Evolutionary conservation across 2,113 vertebrate genomes (phyloP).

Genomic region (Gorsachius goisagi): DNA sequence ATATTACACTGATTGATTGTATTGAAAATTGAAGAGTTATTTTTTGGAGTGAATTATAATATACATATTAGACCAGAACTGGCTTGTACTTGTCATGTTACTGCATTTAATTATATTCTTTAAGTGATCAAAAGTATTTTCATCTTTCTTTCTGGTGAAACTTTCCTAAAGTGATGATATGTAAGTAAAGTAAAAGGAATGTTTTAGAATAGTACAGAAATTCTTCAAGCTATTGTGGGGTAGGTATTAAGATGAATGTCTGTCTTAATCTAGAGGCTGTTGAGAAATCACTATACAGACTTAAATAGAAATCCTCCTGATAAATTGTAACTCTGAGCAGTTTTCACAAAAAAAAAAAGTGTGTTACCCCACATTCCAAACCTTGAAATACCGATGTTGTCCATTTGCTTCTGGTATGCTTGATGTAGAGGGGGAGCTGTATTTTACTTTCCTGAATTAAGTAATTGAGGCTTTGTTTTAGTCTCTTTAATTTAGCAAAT

Average conservation of each 20-base stretch:
- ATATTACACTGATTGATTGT: neutral
- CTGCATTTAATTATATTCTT: neutral
- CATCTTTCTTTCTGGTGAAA: neutral
- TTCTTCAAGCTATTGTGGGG: neutral
- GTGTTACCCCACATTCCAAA: neutral
- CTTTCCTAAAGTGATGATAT: neutral
- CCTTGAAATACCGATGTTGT: neutral
- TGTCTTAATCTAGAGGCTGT: neutral
- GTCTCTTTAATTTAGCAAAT: neutral
- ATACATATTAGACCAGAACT: neutral
- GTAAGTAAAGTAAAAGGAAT: neutral
- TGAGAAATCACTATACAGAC: neutral
- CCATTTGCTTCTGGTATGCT: neutral
- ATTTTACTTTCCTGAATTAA: neutral
- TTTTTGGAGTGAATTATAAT: neutral
- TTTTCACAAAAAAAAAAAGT: neutral
- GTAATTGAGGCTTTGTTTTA: neutral
- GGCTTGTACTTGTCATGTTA: neutral
- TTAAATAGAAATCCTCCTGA: neutral
- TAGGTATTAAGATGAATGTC: neutral
- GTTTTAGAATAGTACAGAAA: neutral
- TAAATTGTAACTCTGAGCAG: neutral
- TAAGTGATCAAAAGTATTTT: neutral
- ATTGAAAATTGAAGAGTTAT: neutral
- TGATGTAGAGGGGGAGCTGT: neutral